These are phyloP conservation scores for Anastrepha ludens DNA, from an alignment of 1,140 invertebrate genomes.

Conservation along the genomic window DNA sequence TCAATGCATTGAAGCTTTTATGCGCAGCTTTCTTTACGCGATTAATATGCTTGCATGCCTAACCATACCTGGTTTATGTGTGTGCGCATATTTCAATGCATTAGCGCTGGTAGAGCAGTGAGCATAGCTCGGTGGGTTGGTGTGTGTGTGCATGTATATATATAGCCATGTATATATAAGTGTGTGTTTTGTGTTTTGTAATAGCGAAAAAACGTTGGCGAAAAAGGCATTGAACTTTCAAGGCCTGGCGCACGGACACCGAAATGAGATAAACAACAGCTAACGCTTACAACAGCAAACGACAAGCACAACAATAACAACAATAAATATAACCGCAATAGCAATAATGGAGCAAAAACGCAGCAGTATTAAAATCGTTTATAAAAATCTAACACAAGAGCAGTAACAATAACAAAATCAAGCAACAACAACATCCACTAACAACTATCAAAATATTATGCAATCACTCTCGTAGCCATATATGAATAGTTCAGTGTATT, in stretches of 20 bases:
- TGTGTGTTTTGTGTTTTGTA: not conserved
- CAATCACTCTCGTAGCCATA: not conserved
- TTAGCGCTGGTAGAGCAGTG: no score
- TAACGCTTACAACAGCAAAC: not conserved
- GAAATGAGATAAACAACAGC: slow-evolving; percentile 38
- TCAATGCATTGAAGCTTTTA: slow-evolving; percentile 16
- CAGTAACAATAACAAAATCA: slow-evolving; percentile 25
- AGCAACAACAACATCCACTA: not conserved
- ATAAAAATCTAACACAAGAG: slow-evolving; percentile 30
- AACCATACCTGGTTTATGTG: not conserved
- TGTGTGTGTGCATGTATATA: not conserved
- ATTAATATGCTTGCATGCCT: not conserved
- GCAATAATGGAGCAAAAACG: slow-evolving; percentile 16
- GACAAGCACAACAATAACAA: slow-evolving; percentile 6
- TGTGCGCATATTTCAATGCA: not conserved
- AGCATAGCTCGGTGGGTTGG: not conserved
- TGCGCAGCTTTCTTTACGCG: slow-evolving; percentile 4
- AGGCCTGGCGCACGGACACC: slow-evolving; percentile 18
- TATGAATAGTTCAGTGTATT: not conserved
- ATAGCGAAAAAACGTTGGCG: slow-evolving; percentile 30
- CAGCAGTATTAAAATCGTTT: not conserved
- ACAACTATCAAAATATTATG: not conserved
- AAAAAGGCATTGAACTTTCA: slow-evolving; percentile 52
- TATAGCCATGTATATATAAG: not conserved
- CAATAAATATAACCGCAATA: not conserved